phyloP scores from a whole-genome alignment of 2,888 invertebrate genomes.

The Hololepta plana region DNA sequence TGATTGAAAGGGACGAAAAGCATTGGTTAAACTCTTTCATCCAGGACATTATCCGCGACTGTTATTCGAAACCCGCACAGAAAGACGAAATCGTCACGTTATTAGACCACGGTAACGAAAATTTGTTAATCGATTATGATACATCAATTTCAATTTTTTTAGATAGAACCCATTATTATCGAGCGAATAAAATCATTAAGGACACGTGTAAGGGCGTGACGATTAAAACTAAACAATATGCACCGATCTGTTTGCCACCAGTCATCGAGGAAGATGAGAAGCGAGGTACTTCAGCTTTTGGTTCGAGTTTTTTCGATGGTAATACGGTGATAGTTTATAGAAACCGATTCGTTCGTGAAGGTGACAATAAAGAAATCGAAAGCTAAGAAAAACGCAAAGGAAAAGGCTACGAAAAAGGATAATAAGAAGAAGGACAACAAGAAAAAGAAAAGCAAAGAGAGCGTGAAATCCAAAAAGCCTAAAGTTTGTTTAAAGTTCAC shows the following conservation, averaged over 20 bases:
- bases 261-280: conserved; percentile 8
- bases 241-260: conserved; percentile 9
- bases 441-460: conserved; percentile 7
- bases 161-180: conserved; percentile 10
- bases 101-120: conserved; percentile 4
- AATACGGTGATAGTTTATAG: too few species aligned
- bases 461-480: conserved; percentile 5
- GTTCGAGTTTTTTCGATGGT: too few species aligned
- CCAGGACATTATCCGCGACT: conserved; percentile 8
- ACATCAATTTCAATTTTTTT: conserved; percentile 6
- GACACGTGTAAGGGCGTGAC: conserved; percentile 3
- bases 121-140: not conserved
- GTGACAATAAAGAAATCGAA: conserved; percentile 4
- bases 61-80: conserved; percentile 7
- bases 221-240: conserved; percentile 10
- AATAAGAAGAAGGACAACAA: conserved; percentile 7
- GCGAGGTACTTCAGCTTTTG: too few species aligned
- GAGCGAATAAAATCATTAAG: conserved; percentile 10
- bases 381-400: conserved; percentile 3
- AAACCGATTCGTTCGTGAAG: too few species aligned
- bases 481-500: conserved; percentile 8
- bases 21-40: conserved; percentile 5
- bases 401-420: conserved; percentile 5
- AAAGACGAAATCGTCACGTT: conserved; percentile 6
- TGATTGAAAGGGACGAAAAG: too few species aligned